These are phyloP conservation scores for Auanema sp. DNA, from an alignment of 2,888 invertebrate species.

Conservation along the genomic window DNA sequence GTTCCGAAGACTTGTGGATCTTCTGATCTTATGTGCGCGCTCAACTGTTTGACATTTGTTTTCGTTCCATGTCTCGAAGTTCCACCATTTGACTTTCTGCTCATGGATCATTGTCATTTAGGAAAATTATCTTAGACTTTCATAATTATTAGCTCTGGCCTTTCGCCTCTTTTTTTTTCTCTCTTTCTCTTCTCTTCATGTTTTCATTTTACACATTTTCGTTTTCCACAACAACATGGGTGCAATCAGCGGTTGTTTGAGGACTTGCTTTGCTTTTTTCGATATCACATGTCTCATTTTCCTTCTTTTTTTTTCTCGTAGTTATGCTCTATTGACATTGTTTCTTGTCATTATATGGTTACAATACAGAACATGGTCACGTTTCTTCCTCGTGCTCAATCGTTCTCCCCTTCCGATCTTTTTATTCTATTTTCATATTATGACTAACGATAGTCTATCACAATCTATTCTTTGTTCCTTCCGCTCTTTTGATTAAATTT, in stretches of 20 bases:
- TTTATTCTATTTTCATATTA: slow-evolving; percentile 3
- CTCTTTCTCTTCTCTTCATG: background rate
- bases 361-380: background rate
- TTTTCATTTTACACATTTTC: slow-evolving; percentile 3
- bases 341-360: background rate
- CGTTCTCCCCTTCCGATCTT: background rate
- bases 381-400: background rate
- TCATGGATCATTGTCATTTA: too few species aligned
- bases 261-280: background rate
- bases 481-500: background rate
- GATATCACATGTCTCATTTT: background rate
- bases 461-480: too few species aligned
- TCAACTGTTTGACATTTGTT: too few species aligned
- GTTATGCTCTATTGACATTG: background rate
- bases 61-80: too few species aligned
- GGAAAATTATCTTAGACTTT: too few species aligned
- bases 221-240: too few species aligned
- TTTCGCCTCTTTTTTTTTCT: slow-evolving; percentile 1
- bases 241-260: too few species aligned
- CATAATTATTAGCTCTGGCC: background rate
- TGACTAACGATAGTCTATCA: background rate
- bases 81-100: too few species aligned
- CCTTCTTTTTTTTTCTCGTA: background rate
- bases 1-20: too few species aligned
- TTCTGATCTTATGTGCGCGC: too few species aligned